phyloP scores from a whole-genome alignment of 2,113 vertebrate genomes.

The Anseranas semipalmata region DNA sequence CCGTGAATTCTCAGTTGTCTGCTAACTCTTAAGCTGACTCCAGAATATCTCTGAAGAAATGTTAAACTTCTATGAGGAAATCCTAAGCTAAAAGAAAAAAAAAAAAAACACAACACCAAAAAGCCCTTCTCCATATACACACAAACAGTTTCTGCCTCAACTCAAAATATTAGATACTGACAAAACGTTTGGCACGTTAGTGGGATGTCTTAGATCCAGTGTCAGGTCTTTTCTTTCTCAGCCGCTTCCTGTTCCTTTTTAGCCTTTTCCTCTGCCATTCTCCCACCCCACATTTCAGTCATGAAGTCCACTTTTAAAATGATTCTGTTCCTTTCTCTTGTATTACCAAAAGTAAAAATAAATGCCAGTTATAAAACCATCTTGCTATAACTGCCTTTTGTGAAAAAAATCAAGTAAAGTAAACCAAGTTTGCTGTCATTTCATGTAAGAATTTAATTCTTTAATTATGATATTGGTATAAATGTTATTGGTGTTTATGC shows the following conservation, averaged over 20 bases:
- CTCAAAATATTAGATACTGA: neutral
- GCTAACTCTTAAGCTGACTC: neutral
- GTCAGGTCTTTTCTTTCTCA: neutral
- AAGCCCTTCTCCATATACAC: neutral
- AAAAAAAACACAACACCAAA: no score
- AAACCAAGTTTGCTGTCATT: neutral
- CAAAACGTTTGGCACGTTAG: neutral
- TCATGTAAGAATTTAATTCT: neutral
- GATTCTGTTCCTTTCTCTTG: neutral
- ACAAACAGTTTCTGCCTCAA: neutral
- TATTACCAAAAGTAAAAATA: neutral
- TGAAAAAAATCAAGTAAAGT: neutral
- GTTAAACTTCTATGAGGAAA: neutral
- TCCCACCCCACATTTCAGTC: neutral
- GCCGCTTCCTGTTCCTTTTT: neutral
- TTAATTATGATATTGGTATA: neutral
- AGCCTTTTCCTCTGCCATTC: neutral
- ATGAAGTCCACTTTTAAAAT: neutral
- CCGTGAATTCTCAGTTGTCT: neutral
- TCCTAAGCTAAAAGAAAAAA: neutral
- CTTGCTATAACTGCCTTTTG: neutral
- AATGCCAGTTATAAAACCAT: neutral
- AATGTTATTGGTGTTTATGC: neutral
- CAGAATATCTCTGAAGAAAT: neutral
- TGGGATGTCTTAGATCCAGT: neutral